Base-by-base conservation (phyloP, 2,797 vertebrate genomes). In the Paedocypris micromegethes region DNA sequence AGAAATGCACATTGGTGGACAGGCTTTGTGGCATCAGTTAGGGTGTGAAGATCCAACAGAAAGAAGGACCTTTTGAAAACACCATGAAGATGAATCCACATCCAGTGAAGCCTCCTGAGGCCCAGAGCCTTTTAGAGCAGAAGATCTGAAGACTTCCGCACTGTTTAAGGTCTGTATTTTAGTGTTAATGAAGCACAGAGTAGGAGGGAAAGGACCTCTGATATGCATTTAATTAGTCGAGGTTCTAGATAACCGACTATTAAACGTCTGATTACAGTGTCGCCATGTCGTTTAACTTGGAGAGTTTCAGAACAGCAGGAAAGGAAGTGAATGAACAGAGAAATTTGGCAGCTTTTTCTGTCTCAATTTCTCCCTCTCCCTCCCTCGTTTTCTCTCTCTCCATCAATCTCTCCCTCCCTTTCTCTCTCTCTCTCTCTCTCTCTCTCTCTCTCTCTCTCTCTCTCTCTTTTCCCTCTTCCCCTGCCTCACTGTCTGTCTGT, bases 191-290 rank as follows among this genome's bases (percentile, higher is more conserved):
- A 70, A 75, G 58, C 46, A 3, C 72, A 66, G 38, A 63, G 39
- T 53, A 62, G 9, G 53, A 42, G 42, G 47, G 65, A 57, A 70
- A n/a, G 51, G 59, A 55, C 64, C 61, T 72, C 72, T 62, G 48
- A 55, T 67, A 63, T 71, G 47, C 43, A 56, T 66, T 62, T 70
- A 72, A 76, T 79, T 76, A 77, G 63, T 58, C 64, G 66, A 67
- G 68, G 71, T 45, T 69, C 47, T 64, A 9, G 46, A 52, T 68
- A 52, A 70, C 57, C 69, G 71, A 62, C 72, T 73, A 58, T 74
- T 74, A 86, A 81, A 83, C 76, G 77, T 84, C 79, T 77, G 79
- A 77, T 75, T 77, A 70, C 58, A 45, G 8, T 37, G 49, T 68
- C 69, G 42, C 23, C 40, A 58, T 42, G 40, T 81, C 76, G 3